These are phyloP conservation scores for Nomada ferruginata DNA, from an alignment of 2,888 invertebrate species.

Conservation along the genomic window DNA sequence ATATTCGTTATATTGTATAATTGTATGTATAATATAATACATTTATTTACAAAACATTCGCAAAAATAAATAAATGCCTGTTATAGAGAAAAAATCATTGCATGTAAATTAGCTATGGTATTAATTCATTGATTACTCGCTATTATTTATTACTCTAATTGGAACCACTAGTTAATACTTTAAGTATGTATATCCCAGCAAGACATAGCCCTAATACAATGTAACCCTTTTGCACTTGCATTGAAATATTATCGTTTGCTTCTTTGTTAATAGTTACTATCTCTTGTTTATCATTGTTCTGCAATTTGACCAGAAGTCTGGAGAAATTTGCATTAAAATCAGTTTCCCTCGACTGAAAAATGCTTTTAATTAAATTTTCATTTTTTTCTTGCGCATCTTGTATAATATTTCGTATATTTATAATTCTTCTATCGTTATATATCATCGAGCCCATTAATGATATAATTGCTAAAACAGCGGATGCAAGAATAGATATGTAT, in stretches of 20 bases:
- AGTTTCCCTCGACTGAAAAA: slow-evolving; percentile 60
- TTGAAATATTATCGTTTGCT: not conserved
- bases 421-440: slow-evolving; percentile 79
- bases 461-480: slow-evolving; percentile 76
- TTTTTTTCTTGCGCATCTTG: slow-evolving; percentile 72
- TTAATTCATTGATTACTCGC: not conserved
- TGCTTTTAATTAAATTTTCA: slow-evolving; percentile 67
- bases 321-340: slow-evolving; percentile 19
- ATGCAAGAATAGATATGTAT: slow-evolving; percentile 80
- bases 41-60: slow-evolving; percentile 26
- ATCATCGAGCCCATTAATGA: slow-evolving; percentile 80
- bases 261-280: not conserved
- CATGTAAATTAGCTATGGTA: not conserved
- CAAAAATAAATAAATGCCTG: slow-evolving; percentile 6
- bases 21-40: slow-evolving; percentile 7
- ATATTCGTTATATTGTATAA: slow-evolving; percentile 9
- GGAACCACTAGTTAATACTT: not conserved
- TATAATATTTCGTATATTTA: slow-evolving; percentile 74
- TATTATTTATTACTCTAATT: slow-evolving; percentile 4
- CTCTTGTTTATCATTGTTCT: not conserved
- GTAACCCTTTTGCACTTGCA: not conserved
- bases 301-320: not conserved
- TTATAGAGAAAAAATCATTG: not conserved
- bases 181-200: not conserved
- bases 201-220: not conserved